Base-by-base conservation (phyloP, 2,797 vertebrate species). In the Intellagama lesueurii region DNA sequence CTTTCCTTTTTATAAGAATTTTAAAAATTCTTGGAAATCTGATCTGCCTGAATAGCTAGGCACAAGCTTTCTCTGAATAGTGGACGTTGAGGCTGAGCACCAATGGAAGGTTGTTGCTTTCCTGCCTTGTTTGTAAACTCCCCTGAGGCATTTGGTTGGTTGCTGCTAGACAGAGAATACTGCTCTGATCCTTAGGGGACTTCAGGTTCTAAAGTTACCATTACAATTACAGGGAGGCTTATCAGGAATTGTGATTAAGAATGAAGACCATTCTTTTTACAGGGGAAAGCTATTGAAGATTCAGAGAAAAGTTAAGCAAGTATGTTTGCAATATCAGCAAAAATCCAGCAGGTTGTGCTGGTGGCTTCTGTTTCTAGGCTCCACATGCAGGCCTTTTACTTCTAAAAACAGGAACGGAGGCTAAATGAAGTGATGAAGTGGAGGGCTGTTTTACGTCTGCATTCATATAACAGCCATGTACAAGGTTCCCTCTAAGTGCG, bases 311-410 rank as follows among this genome's bases (percentile, higher is more conserved):
- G 11, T 28, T 3, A 47, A 44, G 1, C 0, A 0, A 68, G 47
- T 75, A 47, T 70, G 16, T 68, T 85, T 88, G 30, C 30, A 35
- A 7, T 79, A 91, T 88, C 87, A 19, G 52, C 76, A 30, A 81
- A 64, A 89, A 83, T 82, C 40, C 81, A 91, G n/a, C 70, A 91
- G 90, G 73, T 14, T 87, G 68, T 85, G 75, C 83, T 91, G 70
- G 76, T 35, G 75, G 24, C 35, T 64, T 66, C 26, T n/a, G 44
- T 69, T 90, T 90, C 76, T n/a, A 2, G 22, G 47, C 70, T 30
- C 68, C 56, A 1, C 32, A 87, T 80, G 30, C 0, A 0, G 11
- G 56, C n/a, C 16, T 35, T 24, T 7, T 64, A 3, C 19, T 64
- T 22, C 79, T 64, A 83, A 89, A 56, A 64, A 64, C 19, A 64